Evolutionary conservation across 1,140 invertebrate genomes (phyloP), one percentile per base, ranked within the genome.

Genomic region (Drosophila nasuta): DNA sequence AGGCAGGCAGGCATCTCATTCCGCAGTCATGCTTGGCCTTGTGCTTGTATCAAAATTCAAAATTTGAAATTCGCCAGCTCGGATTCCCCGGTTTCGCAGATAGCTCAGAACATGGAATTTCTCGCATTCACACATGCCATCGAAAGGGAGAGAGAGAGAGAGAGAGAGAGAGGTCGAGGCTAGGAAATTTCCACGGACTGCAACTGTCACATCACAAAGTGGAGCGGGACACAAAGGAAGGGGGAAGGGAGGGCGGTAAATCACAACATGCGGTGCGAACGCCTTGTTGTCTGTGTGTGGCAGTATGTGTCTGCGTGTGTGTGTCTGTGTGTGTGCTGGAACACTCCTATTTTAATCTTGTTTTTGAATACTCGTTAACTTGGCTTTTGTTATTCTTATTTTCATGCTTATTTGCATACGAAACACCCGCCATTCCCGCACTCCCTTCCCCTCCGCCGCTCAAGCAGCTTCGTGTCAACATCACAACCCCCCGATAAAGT

Each of bases 301-400:
- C 17, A 11, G 30, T 41, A 6, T 28, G 4, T 45, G 43, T 7
- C 8, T 7, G 20, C 7, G 4, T 38, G 38, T 33, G 41, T 33
- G 46, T 60, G 71, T 56, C 30, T 65, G 17, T 60, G 71, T 56
- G 46, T 65, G 17, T 65, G 59, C 20, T 58, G 63, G 52, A 76
- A 75, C 83, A 88, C 83, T 88, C 76, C 78, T 86, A 91, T 88
- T 89, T 91, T 89, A 91, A 89, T 91, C 85, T 89, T 81, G 89
- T 85, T 91, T 91, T 91, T 91, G 88, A 91, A 91, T 89, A 81
- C 78, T 91, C 88, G 88, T 91, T 91, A 91, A 88, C 79, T 91
- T 77, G 75, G 75, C 88, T 85, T 88, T 91, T 87, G 82, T 83
- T 91, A 81, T 91, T 88, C 82, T 88, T 78, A 79, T 90, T 90